Percentiles rank a stretch among this genome's conserved stretches.
These are phyloP conservation scores for Eristalis intricaria DNA, from an alignment of 2,888 invertebrate genomes.

Conservation along the genomic window DNA sequence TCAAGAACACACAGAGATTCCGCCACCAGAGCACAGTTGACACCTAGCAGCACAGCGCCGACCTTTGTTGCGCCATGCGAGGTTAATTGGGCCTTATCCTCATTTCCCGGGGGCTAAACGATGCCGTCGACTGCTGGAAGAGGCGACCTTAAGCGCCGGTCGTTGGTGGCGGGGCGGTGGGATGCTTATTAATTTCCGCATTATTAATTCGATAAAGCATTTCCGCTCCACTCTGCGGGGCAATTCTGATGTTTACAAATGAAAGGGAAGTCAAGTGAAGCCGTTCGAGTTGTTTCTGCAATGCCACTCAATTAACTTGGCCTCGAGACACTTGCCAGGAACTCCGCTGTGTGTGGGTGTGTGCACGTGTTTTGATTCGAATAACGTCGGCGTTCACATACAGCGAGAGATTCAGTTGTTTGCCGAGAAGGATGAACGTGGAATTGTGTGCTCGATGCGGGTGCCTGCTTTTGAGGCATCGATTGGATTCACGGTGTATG, in stretches of 20 bases:
- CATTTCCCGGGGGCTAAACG: not conserved
- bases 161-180: not conserved
- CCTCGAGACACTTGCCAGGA: not conserved
- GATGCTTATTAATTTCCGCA: constrained; percentile 7
- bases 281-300: not conserved
- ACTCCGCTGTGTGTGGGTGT: not conserved
- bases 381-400: too few species aligned
- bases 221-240: not conserved
- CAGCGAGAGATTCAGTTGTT: too few species aligned
- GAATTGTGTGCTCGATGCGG: too few species aligned
- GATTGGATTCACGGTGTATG: too few species aligned
- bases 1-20: not conserved
- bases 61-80: not conserved
- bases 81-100: not conserved
- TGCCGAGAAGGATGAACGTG: too few species aligned
- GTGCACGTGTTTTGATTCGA: not conserved
- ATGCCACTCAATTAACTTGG: not conserved
- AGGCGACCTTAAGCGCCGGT: not conserved
- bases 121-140: not conserved
- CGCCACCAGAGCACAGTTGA: not conserved
- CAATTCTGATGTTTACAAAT: not conserved
- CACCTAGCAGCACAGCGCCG: not conserved
- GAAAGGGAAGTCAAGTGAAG: not conserved
- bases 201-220: not conserved
- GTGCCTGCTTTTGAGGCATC: too few species aligned